A percentile compares a stretch with the other conserved stretches of the same genome.
Evolutionary conservation across 2,888 invertebrate genomes (phyloP).

Genomic region (Trichogramma dendrolimi): DNA sequence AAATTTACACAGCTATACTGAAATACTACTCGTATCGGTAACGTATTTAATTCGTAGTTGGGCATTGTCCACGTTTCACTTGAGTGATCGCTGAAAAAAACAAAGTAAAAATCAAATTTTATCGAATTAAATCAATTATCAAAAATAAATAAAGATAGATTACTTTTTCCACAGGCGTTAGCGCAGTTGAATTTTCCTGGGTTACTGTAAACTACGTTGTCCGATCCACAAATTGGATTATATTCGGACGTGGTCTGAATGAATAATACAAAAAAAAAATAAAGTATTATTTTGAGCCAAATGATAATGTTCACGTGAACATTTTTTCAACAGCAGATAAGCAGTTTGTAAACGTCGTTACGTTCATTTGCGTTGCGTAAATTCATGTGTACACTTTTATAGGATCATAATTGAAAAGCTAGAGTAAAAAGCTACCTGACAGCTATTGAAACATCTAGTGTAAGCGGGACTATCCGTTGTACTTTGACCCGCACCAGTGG

Average conservation of each 20-base stretch:
- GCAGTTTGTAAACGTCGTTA: no score
- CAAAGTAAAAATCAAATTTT: background rate
- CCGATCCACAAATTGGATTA: conserved; percentile 44
- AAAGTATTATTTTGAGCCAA: background rate
- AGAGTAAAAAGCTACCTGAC: conserved; percentile 11
- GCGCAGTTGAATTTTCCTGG: conserved; percentile 38
- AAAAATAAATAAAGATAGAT: conserved; percentile 4
- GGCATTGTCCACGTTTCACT: no score
- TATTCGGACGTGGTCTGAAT: conserved; percentile 38
- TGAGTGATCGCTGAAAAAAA: background rate
- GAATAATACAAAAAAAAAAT: background rate
- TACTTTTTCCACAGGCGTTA: conserved; percentile 38
- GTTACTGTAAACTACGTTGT: conserved; percentile 36
- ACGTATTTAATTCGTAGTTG: no score
- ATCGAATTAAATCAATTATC: background rate
- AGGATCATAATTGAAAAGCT: background rate
- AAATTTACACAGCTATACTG: no score
- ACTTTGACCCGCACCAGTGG: background rate
- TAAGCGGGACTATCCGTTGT: background rate
- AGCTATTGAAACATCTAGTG: conserved; percentile 12
- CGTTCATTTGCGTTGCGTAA: no score
- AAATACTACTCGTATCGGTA: no score
- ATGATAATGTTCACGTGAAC: no score
- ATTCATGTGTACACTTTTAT: no score
- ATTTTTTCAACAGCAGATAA: no score